These are phyloP conservation scores for Hermodice carunculata DNA, from an alignment of 2,888 invertebrate species.

Conservation along the genomic window DNA sequence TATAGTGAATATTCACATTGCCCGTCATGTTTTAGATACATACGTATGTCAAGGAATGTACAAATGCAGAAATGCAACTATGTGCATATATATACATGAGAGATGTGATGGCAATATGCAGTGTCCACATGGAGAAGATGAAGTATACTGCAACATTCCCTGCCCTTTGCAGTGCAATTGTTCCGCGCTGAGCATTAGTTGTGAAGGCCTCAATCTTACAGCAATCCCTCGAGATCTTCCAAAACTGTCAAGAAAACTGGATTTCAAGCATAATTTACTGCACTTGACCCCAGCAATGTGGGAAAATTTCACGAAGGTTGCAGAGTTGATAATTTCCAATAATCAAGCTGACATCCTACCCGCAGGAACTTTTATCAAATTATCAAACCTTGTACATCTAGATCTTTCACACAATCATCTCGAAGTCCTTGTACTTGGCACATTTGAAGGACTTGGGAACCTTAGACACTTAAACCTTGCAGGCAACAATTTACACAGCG, in stretches of 20 bases:
- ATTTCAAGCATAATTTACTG: background rate
- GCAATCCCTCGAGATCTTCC: background rate
- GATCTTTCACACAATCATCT: constrained; percentile 9
- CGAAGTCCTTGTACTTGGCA: background rate
- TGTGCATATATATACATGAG: background rate
- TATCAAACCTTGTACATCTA: background rate
- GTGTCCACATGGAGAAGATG: constrained; percentile 19
- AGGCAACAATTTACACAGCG: background rate
- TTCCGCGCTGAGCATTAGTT: background rate
- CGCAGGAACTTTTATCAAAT: background rate
- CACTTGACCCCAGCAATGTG: background rate
- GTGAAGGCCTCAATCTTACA: background rate
- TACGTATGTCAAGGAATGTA: constrained; percentile 11
- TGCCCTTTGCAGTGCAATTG: constrained; percentile 11
- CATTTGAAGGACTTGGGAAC: constrained; percentile 5
- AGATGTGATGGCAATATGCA: constrained; percentile 11
- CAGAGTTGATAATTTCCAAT: background rate
- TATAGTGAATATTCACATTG: no score
- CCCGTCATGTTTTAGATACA: no score
- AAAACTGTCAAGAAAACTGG: background rate
- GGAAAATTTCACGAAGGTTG: background rate
- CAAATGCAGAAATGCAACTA: background rate
- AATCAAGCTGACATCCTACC: background rate
- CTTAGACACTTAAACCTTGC: background rate
- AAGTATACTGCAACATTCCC: constrained; percentile 1